Base-by-base conservation (phyloP, 2,113 vertebrate species). In the Zosterops hypoxanthus region DNA sequence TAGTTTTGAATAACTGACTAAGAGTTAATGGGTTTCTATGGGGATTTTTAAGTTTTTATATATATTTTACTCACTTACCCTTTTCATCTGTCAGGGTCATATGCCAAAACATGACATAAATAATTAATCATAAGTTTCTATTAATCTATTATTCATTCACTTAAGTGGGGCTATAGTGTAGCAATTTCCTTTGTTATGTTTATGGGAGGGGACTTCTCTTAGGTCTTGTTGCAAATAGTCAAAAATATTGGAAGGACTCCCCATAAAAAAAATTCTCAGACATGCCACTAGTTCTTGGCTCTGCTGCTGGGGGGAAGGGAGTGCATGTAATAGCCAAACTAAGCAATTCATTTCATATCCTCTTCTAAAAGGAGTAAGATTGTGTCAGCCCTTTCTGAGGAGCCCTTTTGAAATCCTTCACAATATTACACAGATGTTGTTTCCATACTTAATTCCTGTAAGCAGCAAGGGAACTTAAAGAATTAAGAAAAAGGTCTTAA, bases 361-460 rank as follows among this genome's bases (percentile, higher is more conserved):
- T 97, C 94, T 96, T 96, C 94, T 92, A 97, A 96, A 97, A 97
- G 92, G 72, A 96, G 86, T 93, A 86, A 96, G 95, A 97, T 95
- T 96, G 93, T 94, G 88, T 96, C 93, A 96, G 94, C 93, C 94
- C 90, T 97, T 96, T 97, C 81, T 93, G 94, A 97, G 96, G 78
- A 96, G 71, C 76, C 95, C 79, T 96, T 97, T 96, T 96, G 90
- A 97, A 96, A 96, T 94, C 72, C 83, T 86, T 94, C 86, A 96
- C 94, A 96, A 96, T 94, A 75, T 96, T 97, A 94, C 93, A 78
- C 95, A 97, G 95, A 96, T 96, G 95, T 96, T 94, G 94, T 96
- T 96, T 96, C 94, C 80, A 90, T 93, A 95, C 95, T 95, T 96
- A 93, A 96, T 96, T 95, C 96, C 88, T 96, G 88, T 95, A 79